phyloP scores from a whole-genome alignment of 2,113 vertebrate genomes.

The Corythoichthys intestinalis region DNA sequence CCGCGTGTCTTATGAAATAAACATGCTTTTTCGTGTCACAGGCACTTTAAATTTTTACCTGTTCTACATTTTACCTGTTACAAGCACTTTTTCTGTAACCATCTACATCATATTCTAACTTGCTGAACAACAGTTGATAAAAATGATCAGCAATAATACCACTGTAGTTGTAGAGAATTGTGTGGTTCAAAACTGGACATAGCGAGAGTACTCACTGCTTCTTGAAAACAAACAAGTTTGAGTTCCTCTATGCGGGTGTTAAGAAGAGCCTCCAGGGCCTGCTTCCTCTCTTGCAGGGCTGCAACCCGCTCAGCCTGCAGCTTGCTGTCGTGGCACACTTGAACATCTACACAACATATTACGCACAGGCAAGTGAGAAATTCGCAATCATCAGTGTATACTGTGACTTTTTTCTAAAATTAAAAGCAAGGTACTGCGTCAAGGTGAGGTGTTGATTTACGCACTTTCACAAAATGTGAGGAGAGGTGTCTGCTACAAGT shows the following conservation, averaged over 20 bases:
- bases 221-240: conserved; percentile 81
- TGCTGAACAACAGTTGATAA: not conserved
- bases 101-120: not conserved
- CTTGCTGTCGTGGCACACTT: conserved; percentile 72
- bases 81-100: too few relatives aligned
- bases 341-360: conserved; percentile 53
- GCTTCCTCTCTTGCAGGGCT: conserved; percentile 79
- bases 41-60: too few relatives aligned
- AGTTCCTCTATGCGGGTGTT: conserved; percentile 79
- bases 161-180: not conserved
- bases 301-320: conserved; percentile 76
- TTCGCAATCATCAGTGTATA: not conserved
- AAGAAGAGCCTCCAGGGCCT: conserved; percentile 79
- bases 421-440: not conserved
- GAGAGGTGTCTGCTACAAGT: conserved; percentile 11
- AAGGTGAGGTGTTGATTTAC: not conserved
- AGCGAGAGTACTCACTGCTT: conserved; percentile 74
- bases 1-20: too few relatives aligned
- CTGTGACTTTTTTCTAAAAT: not conserved
- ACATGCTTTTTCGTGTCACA: too few relatives aligned
- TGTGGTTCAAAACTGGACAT: not conserved
- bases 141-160: not conserved
- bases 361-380: not conserved
- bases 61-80: too few relatives aligned
- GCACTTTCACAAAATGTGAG: conserved; percentile 3